phyloP scores from a whole-genome alignment of 1,140 invertebrate species.

The Linepithema humile region DNA sequence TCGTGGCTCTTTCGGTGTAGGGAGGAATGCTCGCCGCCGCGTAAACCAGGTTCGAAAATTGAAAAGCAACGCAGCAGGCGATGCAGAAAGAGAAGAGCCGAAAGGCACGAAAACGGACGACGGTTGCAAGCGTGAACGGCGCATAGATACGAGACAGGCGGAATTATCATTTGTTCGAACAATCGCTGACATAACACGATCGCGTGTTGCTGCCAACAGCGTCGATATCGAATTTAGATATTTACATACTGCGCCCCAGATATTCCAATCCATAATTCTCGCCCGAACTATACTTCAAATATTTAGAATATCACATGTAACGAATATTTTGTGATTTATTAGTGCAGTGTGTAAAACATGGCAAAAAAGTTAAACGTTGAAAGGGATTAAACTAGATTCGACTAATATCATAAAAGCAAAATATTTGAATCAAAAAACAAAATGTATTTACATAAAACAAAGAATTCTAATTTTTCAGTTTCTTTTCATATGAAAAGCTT shows the following conservation, averaged over 20 bases:
- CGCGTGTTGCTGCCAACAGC: not conserved
- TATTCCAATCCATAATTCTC: not conserved
- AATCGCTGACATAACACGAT: slow-evolving; percentile 10
- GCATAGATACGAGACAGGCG: not conserved
- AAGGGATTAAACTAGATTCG: not conserved
- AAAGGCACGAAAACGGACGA: slow-evolving; percentile 29
- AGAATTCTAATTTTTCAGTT: not conserved
- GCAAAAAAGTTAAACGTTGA: not conserved
- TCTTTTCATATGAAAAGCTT: not conserved
- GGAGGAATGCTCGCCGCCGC: slow-evolving; percentile 26
- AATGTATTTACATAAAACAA: not conserved
- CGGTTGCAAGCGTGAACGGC: not conserved
- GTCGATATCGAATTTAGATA: slow-evolving; percentile 26
- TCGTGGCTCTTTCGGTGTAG: slow-evolving; percentile 48
- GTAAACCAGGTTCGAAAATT: slow-evolving; percentile 56
- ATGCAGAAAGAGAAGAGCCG: slow-evolving; percentile 7
- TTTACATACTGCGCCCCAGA: slow-evolving; percentile 5
- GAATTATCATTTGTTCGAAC: slow-evolving; percentile 46
- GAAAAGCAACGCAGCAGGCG: slow-evolving; percentile 42
- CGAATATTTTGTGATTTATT: slow-evolving; percentile 2
- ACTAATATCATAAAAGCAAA: not conserved
- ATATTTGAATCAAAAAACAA: not conserved
- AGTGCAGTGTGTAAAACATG: not conserved
- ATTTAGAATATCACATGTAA: not conserved
- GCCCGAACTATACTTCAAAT: not conserved